These are phyloP conservation scores for Thereva unica DNA, from an alignment of 2,888 invertebrate species.

Conservation along the genomic window DNA sequence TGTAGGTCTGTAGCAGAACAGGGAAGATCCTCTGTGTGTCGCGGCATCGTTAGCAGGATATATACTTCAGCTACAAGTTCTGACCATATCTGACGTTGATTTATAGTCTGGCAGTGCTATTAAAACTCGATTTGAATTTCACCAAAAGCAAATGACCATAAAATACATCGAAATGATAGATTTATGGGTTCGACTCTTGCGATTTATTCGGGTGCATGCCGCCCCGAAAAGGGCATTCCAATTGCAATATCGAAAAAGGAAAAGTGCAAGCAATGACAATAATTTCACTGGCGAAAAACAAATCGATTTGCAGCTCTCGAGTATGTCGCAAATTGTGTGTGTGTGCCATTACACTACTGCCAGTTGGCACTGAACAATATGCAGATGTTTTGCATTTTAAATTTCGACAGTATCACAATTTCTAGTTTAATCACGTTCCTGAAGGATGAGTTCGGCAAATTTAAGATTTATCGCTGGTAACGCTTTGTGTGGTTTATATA, in stretches of 20 bases:
- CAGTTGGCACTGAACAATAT: too few relatives aligned
- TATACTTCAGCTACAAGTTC: constrained; percentile 27
- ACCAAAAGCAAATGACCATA: constrained; percentile 40
- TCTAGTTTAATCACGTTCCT: too few relatives aligned
- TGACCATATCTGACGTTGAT: constrained; percentile 39
- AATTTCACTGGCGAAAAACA: constrained; percentile 3
- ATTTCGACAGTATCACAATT: too few relatives aligned
- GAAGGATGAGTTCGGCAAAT: too few relatives aligned
- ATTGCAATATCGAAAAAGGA: constrained; percentile 12
- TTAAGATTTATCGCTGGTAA: too few relatives aligned
- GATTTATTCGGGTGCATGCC: constrained; percentile 12
- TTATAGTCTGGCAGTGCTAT: constrained; percentile 34
- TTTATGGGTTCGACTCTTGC: constrained; percentile 33
- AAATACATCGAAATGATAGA: constrained; percentile 40
- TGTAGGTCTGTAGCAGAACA: neutral
- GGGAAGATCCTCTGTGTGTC: constrained; percentile 16
- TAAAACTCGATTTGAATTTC: constrained; percentile 41
- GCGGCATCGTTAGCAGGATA: constrained; percentile 19
- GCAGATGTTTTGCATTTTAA: too few relatives aligned
- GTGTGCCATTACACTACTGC: too few relatives aligned
- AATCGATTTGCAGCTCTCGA: constrained; percentile 6
- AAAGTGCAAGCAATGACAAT: constrained; percentile 4
- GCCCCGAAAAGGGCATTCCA: too few relatives aligned
- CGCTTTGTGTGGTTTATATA: too few relatives aligned
- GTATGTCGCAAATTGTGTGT: too few relatives aligned